Conservation (phyloP, 2,888 invertebrate genomes). For the Conus canariensis region DNA sequence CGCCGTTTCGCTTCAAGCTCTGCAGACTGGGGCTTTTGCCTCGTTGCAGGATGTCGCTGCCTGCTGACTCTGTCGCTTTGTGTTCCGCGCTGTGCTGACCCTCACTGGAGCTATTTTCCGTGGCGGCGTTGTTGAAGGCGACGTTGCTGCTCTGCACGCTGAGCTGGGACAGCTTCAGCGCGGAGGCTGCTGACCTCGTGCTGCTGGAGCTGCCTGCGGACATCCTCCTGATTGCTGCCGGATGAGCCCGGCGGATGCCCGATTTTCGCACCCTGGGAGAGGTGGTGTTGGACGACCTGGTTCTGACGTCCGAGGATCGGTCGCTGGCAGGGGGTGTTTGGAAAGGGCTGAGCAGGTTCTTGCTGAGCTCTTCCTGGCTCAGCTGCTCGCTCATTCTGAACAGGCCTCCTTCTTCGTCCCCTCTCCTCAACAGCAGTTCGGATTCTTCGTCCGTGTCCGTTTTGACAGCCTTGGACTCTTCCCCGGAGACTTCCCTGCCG, state of each 20-base stretch:
- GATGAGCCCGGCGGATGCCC: slow-evolving; percentile 31
- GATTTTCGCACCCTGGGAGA: neutral
- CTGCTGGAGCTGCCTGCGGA: slow-evolving; percentile 3
- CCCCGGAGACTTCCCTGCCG: neutral
- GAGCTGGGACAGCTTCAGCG: neutral
- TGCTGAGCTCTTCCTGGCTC: slow-evolving; percentile 20
- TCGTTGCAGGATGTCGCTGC: neutral
- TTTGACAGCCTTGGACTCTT: neutral
- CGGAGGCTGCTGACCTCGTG: neutral
- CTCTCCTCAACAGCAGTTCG: neutral
- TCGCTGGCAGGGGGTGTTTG: slow-evolving; percentile 2
- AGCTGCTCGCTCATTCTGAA: neutral
- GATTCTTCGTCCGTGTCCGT: neutral
- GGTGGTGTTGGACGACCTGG: neutral
- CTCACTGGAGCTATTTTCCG: neutral
- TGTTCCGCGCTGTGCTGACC: neutral
- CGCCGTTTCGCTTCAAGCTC: neutral
- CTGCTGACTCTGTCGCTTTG: neutral
- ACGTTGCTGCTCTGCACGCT: neutral
- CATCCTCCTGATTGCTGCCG: neutral
- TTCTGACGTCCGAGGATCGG: neutral
- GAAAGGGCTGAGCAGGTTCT: neutral
- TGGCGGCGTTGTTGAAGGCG: neutral
- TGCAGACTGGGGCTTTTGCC: neutral
- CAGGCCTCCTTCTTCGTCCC: slow-evolving; percentile 22